Conservation (phyloP, 2,797 vertebrate genomes). For the Gobionotothen gibberifrons region DNA sequence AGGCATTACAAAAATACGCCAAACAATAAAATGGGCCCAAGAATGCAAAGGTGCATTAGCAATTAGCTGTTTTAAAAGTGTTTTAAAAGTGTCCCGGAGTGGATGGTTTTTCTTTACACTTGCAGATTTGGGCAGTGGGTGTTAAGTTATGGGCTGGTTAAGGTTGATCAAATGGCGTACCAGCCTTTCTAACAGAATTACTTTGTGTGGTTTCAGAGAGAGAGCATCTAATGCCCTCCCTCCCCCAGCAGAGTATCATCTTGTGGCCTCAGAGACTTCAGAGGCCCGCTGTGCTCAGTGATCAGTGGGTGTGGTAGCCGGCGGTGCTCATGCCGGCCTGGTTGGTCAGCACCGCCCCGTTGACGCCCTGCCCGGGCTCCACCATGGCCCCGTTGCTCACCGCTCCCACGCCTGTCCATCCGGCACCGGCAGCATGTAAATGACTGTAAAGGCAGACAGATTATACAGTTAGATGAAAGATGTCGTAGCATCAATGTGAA, state of each 20-base stretch:
- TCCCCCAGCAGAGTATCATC: slow-evolving; percentile 63
- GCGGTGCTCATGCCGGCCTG: slow-evolving; percentile 92
- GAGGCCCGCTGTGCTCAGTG: slow-evolving; percentile 37
- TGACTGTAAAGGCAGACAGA: slow-evolving; percentile 70
- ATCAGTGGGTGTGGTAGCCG: slow-evolving; percentile 94
- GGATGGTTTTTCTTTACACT: slow-evolving; percentile 53
- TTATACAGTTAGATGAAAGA: neutral
- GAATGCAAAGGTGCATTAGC: slow-evolving; percentile 68
- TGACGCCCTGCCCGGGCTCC: slow-evolving; percentile 89
- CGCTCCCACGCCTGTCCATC: slow-evolving; percentile 88
- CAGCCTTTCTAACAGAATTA: slow-evolving; percentile 69
- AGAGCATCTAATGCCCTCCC: slow-evolving; percentile 59
- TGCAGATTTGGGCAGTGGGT: slow-evolving; percentile 72
- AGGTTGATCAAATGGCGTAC: slow-evolving; percentile 62
- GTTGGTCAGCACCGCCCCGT: slow-evolving; percentile 90
- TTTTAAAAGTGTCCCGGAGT: slow-evolving; percentile 54
- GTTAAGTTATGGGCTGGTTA: slow-evolving; percentile 57
- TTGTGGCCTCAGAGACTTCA: slow-evolving; percentile 57
- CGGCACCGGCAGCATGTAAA: slow-evolving; percentile 90
- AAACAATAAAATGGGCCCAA: slow-evolving; percentile 69
- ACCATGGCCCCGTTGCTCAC: slow-evolving; percentile 86
- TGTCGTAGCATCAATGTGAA: no score
- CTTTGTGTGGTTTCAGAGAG: slow-evolving; percentile 66
- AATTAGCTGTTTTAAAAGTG: slow-evolving; percentile 54
- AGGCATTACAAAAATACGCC: slow-evolving; percentile 65